Percentiles rank a stretch among this genome's conserved stretches.
Conservation (phyloP, 1,140 invertebrate genomes). For the Harpegnathos saltator region DNA sequence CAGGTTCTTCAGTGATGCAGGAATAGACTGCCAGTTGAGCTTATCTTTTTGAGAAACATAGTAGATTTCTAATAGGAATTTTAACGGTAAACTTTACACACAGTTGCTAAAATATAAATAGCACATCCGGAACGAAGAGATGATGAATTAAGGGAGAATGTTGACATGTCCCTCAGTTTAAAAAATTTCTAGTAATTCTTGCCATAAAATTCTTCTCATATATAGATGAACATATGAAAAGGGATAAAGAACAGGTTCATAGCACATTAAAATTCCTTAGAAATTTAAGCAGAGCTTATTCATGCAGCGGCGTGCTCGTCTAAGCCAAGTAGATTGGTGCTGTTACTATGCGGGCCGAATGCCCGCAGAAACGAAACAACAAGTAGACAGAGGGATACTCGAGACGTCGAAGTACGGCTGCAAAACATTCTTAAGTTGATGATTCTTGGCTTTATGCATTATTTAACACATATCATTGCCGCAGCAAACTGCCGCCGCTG, state of each 20-base stretch:
- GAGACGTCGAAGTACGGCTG: not conserved
- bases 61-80: too few species aligned
- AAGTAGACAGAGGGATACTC: constrained; percentile 6
- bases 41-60: too few species aligned
- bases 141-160: too few species aligned
- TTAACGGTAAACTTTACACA: too few species aligned
- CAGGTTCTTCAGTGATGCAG: too few species aligned
- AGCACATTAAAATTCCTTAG: not conserved
- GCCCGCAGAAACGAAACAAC: constrained; percentile 32
- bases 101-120: too few species aligned
- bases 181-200: not conserved
- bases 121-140: too few species aligned
- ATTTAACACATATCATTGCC: not conserved
- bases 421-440: constrained; percentile 13
- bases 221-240: not conserved
- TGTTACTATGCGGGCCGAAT: constrained; percentile 41
- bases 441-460: constrained; percentile 32
- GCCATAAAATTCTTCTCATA: not conserved
- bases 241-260: not conserved
- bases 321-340: constrained; percentile 44
- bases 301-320: not conserved
- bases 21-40: too few species aligned
- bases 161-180: too few species aligned
- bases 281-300: not conserved
- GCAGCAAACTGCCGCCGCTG: too few species aligned